Base-by-base conservation (phyloP, 2,888 invertebrate genomes). In the Andrena chrysosceles region DNA sequence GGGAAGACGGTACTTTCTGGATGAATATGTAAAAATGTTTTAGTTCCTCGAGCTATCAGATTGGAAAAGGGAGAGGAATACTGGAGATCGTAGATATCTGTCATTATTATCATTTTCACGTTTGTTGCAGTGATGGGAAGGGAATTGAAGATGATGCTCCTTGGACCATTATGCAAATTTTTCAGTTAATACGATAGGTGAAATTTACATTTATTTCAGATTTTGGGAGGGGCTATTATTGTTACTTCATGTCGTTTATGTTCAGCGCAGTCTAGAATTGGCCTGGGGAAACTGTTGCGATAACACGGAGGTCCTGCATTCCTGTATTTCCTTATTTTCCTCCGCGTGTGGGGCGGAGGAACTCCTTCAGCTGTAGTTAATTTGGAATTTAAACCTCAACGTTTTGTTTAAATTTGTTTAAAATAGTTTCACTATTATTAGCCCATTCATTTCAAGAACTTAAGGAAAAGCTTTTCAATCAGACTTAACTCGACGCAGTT, bases 201-300 rank as follows among this genome's bases (percentile, higher is more conserved):
- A 56, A 56, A 56, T 56, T 56, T 56, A 20, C 56, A 56, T 56
- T 56, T 56, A 56, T 20, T 56, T 56, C 23, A 56, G 56, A 56
- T 56, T 56, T 26, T 56, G 10, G 23, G 56, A 8, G 26, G 20
- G 20, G 23, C 56, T 56, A 56, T 56, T 56, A 56, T 56, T 56
- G 56, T 56, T 56, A 56, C 23, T 26, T 26, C 56, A 10, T 56
- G 42, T 42, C 42, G 42, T 56, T 23, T 26, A 56, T 26, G 56
- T 56, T 56, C 56, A 23, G 20, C 13, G 23, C 26, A 10, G 56
- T 56, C 56, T 56, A 26, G 23, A 56, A 56, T 56, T 56, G 56
- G 20, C 23, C 56, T 26, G 23, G 23, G 56, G 56, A 56, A 20
- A 56, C 23, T 56, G 56, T 23, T 56, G 23, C 56, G 20, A 56